phyloP scores from a whole-genome alignment of 2,113 vertebrate species.

The Syngnathus floridae region DNA sequence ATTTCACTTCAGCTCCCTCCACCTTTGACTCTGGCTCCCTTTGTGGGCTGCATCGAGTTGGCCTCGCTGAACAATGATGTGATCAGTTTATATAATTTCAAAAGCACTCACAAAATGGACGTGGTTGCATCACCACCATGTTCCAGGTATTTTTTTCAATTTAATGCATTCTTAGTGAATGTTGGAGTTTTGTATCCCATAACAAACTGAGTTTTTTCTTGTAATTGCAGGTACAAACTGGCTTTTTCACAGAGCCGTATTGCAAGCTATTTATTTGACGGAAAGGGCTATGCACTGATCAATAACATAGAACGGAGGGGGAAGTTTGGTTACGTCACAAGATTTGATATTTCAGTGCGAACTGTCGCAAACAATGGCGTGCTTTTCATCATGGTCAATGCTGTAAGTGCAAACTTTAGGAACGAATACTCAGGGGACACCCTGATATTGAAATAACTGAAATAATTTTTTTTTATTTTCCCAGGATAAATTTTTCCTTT shows the following conservation, averaged over 20 bases:
- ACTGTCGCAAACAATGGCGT: slow-evolving; percentile 83
- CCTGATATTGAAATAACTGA: not conserved
- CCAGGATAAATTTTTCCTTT: slow-evolving; percentile 86
- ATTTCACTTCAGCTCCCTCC: slow-evolving; percentile 76
- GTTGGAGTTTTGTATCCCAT: not conserved
- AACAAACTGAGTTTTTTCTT: slow-evolving; percentile 1
- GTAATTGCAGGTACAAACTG: slow-evolving; percentile 78
- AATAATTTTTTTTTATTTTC: slow-evolving; percentile 26
- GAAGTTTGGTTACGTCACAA: slow-evolving; percentile 80
- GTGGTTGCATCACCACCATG: slow-evolving; percentile 76
- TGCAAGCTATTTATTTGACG: slow-evolving; percentile 92
- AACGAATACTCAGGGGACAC: not conserved
- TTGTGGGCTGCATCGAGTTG: slow-evolving; percentile 89
- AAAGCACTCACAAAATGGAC: slow-evolving; percentile 78
- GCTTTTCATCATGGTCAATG: slow-evolving; percentile 87
- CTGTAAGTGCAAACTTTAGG: slow-evolving; percentile 67
- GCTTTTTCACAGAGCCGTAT: slow-evolving; percentile 92
- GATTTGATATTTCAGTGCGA: slow-evolving; percentile 92
- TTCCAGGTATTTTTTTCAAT: slow-evolving; percentile 62
- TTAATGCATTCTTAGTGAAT: not conserved
- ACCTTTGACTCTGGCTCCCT: slow-evolving; percentile 83
- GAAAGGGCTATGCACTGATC: slow-evolving; percentile 85
- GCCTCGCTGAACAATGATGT: slow-evolving; percentile 87
- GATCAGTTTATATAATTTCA: slow-evolving; percentile 94
- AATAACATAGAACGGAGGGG: slow-evolving; percentile 83